Percentiles rank a stretch among this genome's conserved stretches.
Evolutionary conservation across 2,113 vertebrate species (phyloP).

Genomic region (Todiramphus chloris): DNA sequence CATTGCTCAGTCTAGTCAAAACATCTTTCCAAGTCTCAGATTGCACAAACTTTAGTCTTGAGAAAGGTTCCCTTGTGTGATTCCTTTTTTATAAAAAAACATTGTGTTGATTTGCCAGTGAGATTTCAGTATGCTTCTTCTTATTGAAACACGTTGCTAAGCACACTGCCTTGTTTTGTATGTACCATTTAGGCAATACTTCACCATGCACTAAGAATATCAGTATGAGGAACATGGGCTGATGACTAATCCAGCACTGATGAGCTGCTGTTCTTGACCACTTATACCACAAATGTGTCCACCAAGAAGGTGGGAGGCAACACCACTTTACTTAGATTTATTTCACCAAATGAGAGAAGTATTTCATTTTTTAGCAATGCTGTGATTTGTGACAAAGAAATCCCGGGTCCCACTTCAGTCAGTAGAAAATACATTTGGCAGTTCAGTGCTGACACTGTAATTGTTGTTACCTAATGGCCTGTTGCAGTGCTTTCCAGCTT

Average conservation of each 20-base stretch:
- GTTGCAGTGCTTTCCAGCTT: slow-evolving; percentile 39
- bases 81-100: neutral
- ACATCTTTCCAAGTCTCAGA: slow-evolving; percentile 31
- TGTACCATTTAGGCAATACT: neutral
- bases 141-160: neutral
- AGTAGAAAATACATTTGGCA: neutral
- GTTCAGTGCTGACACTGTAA: neutral
- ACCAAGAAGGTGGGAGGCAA: neutral
- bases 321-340: neutral
- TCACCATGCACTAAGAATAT: neutral
- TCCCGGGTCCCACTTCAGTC: neutral
- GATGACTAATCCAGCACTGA: neutral
- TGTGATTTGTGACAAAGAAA: neutral
- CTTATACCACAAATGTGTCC: neutral
- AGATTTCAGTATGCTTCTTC: neutral
- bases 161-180: neutral
- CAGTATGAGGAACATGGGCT: neutral
- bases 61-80: slow-evolving; percentile 9
- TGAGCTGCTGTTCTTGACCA: neutral
- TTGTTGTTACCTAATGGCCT: slow-evolving; percentile 15
- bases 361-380: neutral
- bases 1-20: neutral
- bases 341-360: neutral
- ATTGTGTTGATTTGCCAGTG: neutral
- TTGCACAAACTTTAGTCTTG: slow-evolving; percentile 31